Evolutionary conservation across 2,797 vertebrate species (phyloP), one percentile per base, ranked within the genome.

Genomic region (Ceryle rudis): DNA sequence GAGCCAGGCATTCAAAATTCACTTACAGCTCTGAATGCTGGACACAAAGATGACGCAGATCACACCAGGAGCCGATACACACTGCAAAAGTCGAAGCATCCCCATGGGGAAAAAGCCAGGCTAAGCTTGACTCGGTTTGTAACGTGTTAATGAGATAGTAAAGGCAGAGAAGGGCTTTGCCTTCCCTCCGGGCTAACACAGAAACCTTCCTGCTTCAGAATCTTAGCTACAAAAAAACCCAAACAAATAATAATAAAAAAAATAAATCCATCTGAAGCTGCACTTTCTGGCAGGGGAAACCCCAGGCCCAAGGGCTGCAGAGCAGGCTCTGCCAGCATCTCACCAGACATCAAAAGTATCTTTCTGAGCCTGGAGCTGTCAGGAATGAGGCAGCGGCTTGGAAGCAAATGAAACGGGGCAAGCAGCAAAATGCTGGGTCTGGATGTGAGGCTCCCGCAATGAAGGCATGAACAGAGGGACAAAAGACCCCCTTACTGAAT

Each of bases 281-380:
- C 44, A 70, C n/a, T 84, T 92, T 79, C 62, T 29, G 2, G 47
- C 57, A 81, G 83, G 60, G 94, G 51, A 96, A 96, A 95, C 54
- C 72, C 71, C 77, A 92, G 47, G 86, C 82, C 80, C 62, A 52
- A 23, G 73, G 86, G 66, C 66, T 77, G 64, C 9, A 9, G 62
- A 90, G 70, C 62, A 78, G 35, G 28, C 81, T 93, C 62, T 89
- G 83, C 89, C 92, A 94, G 81, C 78, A 58, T 41, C 93, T 64
- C 78, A 72, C 26, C 88, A 96, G 81, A 84, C 83, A 90, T 90
- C 90, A 96, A 95, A 96, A 92, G 60, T 62, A 49, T 20, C 23
- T 73, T 83, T 47, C 81, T 80, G 84, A 85, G 95, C 74, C 78
- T 77, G 74, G 47, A 86, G 89, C 86, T 58, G 42, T 70, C 60